Conservation (phyloP, 2,888 invertebrate genomes). For the Keiferia lycopersicella region DNA sequence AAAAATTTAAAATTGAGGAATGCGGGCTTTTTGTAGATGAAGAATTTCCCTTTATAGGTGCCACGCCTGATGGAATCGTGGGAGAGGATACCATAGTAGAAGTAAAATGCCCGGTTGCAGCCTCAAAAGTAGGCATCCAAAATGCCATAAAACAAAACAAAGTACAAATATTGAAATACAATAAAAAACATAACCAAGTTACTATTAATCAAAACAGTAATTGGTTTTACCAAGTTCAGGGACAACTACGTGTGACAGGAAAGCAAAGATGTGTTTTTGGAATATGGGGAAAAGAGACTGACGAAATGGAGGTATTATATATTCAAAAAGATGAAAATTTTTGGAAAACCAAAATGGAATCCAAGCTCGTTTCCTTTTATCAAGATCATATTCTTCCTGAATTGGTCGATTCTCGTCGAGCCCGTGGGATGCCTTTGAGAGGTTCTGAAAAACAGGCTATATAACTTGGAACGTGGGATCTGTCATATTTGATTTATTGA, state of each 20-base stretch:
- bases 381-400: conserved; percentile 31
- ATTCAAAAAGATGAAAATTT: conserved; percentile 33
- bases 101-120: conserved; percentile 32
- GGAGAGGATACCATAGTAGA: conserved; percentile 29
- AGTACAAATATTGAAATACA: conserved; percentile 26
- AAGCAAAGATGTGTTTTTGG: conserved; percentile 32
- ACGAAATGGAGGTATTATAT: conserved; percentile 9
- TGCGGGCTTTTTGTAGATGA: conserved; percentile 34
- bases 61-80: conserved; percentile 30
- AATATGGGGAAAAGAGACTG: conserved; percentile 33
- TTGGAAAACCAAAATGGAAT: conserved; percentile 31
- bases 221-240: conserved; percentile 34
- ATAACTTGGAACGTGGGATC: no score
- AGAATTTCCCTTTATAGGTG: conserved; percentile 28
- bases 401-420: neutral
- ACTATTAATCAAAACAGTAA: conserved; percentile 28
- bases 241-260: conserved; percentile 33
- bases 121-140: conserved; percentile 26
- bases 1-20: conserved; percentile 26
- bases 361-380: conserved; percentile 29
- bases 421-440: no score
- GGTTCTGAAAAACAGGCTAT: no score
- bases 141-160: conserved; percentile 29
- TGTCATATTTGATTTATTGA: no score
- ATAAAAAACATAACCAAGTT: conserved; percentile 15